Evolutionary conservation across 2,113 vertebrate genomes (phyloP).

Genomic region (Hemiprocne comata): DNA sequence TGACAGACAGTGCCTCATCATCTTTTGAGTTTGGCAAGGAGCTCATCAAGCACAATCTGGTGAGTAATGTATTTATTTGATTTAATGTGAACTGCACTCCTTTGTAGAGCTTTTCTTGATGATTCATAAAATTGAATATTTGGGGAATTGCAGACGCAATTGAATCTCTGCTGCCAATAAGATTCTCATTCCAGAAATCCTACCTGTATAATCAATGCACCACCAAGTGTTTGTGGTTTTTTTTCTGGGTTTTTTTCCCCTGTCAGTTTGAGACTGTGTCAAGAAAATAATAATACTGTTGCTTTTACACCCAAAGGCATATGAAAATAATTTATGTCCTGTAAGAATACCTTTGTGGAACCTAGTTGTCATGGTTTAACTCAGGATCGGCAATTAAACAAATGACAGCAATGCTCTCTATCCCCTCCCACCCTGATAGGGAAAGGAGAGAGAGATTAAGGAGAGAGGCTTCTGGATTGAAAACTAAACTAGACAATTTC

Average conservation of each 20-base stretch:
- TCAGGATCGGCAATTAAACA: too few relatives aligned
- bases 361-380: too few relatives aligned
- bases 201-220: neutral
- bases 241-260: neutral
- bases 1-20: constrained; percentile 90
- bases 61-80: constrained; percentile 62
- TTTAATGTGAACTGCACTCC: neutral
- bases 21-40: constrained; percentile 98
- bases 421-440: too few relatives aligned
- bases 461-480: too few relatives aligned
- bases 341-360: neutral
- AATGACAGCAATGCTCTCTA: too few relatives aligned
- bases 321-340: neutral
- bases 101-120: neutral
- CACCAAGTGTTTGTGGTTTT: neutral
- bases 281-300: neutral
- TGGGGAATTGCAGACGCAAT: neutral
- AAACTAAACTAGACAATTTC: too few relatives aligned
- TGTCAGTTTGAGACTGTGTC: neutral
- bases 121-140: neutral
- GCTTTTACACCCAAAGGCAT: neutral
- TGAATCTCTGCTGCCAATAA: neutral
- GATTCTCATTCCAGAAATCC: neutral
- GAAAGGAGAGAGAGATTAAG: too few relatives aligned
- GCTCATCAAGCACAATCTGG: constrained; percentile 96